These are phyloP conservation scores for Macroramphosus scolopax DNA, from an alignment of 2,797 vertebrate genomes.

Conservation along the genomic window DNA sequence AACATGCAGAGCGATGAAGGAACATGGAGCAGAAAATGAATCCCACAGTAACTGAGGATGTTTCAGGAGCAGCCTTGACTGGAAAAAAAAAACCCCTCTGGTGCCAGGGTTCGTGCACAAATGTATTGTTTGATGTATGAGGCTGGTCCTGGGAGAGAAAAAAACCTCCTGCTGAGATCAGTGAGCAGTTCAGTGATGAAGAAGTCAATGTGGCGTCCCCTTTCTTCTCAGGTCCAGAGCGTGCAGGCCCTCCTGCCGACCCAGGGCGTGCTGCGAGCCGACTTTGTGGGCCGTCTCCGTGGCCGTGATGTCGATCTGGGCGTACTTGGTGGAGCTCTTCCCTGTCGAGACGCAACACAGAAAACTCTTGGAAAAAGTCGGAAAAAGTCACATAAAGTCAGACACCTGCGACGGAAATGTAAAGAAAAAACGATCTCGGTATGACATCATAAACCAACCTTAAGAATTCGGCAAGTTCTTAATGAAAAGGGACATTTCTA, in stretches of 20 bases:
- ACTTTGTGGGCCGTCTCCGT: constrained; percentile 88
- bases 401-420: too few species aligned
- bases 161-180: constrained; percentile 5
- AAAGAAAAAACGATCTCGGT: too few species aligned
- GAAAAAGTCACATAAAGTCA: not conserved
- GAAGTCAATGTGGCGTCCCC: constrained; percentile 75
- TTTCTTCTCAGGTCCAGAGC: constrained; percentile 81
- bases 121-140: constrained; percentile 9
- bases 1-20: not conserved
- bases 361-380: not conserved
- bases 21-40: not conserved
- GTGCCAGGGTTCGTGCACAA: constrained; percentile 4
- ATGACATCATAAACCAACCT: too few species aligned
- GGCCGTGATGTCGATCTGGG: constrained; percentile 88
- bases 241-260: constrained; percentile 84
- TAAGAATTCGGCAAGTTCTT: too few species aligned
- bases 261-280: constrained; percentile 84
- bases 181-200: constrained; percentile 1
- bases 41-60: not conserved
- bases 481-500: too few species aligned
- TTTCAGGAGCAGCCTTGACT: constrained; percentile 8
- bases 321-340: constrained; percentile 80
- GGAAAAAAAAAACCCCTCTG: not conserved
- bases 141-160: not conserved
- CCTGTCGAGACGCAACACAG: constrained; percentile 68